Conservation (phyloP, 2,888 invertebrate species). For the Mimachlamys varia region DNA sequence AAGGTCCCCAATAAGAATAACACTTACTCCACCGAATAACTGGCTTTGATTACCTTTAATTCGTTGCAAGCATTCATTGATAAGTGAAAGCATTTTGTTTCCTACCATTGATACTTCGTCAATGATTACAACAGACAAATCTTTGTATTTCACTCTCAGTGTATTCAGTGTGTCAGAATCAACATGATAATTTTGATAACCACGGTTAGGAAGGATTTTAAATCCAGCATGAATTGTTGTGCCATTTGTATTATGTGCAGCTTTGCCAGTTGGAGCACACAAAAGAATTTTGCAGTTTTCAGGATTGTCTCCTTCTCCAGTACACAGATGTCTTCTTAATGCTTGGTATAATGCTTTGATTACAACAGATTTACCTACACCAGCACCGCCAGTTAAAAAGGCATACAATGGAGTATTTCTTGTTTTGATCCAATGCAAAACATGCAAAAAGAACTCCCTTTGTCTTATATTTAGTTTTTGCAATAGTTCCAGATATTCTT, state of each 20-base stretch:
- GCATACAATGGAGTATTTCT: no score
- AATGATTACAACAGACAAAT: constrained; percentile 57
- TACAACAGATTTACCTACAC: no score
- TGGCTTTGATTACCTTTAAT: constrained; percentile 37
- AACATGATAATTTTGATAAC: constrained; percentile 55
- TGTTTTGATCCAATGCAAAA: constrained; percentile 48
- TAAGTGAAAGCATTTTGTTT: constrained; percentile 55
- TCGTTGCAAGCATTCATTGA: constrained; percentile 57
- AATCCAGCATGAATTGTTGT: constrained; percentile 54
- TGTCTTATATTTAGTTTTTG: constrained; percentile 45
- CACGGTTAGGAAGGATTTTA: constrained; percentile 52
- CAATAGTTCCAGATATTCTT: constrained; percentile 42
- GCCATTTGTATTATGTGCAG: constrained; percentile 57
- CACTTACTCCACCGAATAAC: constrained; percentile 57
- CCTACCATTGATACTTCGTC: constrained; percentile 66
- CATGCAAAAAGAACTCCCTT: constrained; percentile 51
- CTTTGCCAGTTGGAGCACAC: constrained; percentile 59
- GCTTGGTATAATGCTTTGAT: constrained; percentile 47
- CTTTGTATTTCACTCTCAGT: constrained; percentile 43
- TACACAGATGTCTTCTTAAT: constrained; percentile 49
- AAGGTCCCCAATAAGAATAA: constrained; percentile 57
- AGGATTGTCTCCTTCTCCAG: constrained; percentile 47
- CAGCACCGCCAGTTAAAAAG: no score
- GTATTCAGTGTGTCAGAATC: constrained; percentile 54
- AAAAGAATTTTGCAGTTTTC: constrained; percentile 48